phyloP scores from a whole-genome alignment of 2,888 invertebrate species.

The Drepana falcataria region DNA sequence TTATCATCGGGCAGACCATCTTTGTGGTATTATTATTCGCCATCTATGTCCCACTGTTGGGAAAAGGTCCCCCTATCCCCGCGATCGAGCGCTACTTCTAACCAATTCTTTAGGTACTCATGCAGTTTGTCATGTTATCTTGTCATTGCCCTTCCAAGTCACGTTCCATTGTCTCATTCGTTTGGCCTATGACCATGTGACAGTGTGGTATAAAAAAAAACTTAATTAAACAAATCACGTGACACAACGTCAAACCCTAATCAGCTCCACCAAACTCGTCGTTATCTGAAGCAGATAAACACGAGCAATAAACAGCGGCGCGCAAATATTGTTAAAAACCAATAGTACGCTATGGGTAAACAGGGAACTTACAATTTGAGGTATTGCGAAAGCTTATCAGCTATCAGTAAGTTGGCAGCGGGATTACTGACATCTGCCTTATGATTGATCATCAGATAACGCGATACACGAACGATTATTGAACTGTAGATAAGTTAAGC shows the following conservation, averaged over 20 bases:
- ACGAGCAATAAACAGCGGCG: neutral
- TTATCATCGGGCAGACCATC: too few relatives aligned
- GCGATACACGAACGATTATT: constrained; percentile 13
- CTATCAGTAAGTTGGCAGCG: constrained; percentile 17
- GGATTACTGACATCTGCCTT: constrained; percentile 43
- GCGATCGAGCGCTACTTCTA: too few relatives aligned
- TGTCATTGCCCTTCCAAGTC: too few relatives aligned
- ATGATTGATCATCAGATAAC: constrained; percentile 49
- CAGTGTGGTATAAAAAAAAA: neutral
- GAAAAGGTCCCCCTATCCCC: too few relatives aligned
- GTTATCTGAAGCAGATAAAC: constrained; percentile 8
- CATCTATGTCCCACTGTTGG: too few relatives aligned
- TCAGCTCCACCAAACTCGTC: neutral
- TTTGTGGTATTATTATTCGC: too few relatives aligned
- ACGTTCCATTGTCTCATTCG: too few relatives aligned
- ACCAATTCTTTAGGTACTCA: too few relatives aligned
- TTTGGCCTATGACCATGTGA: too few relatives aligned
- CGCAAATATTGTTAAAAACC: constrained; percentile 2
- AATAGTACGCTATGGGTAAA: constrained; percentile 5
- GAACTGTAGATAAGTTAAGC: constrained; percentile 2
- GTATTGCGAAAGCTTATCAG: constrained; percentile 31
- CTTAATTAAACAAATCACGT: neutral
- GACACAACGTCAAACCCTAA: neutral
- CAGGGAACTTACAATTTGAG: constrained; percentile 7
- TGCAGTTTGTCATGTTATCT: too few relatives aligned